Conservation (phyloP, 2,797 vertebrate genomes). For the Chromobotia macracanthus region DNA sequence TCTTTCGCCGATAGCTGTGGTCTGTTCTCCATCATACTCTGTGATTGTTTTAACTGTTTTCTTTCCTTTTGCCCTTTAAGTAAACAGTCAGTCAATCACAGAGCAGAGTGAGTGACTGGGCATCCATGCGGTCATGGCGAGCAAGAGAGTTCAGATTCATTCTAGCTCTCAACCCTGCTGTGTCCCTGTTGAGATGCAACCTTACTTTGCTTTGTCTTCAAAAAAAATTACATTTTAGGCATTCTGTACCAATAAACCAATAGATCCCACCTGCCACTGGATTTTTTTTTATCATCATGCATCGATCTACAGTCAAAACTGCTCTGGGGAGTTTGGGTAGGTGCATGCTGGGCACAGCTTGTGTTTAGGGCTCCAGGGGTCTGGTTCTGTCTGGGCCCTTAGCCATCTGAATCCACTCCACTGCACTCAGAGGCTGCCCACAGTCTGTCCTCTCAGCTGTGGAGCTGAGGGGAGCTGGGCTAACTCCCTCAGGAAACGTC, state of each 20-base stretch:
- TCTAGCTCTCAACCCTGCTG: conserved; percentile 22
- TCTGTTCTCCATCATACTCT: conserved; percentile 61
- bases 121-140: conserved; percentile 2
- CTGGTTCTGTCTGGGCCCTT: conserved; percentile 49
- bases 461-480: conserved; percentile 70
- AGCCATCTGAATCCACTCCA: conserved; percentile 57
- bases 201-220: not conserved
- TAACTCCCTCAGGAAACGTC: conserved; percentile 76
- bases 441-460: conserved; percentile 82
- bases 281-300: conserved; percentile 31
- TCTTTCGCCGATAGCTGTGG: conserved; percentile 50
- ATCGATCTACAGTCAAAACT: conserved; percentile 37
- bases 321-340: conserved; percentile 62
- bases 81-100: conserved; percentile 53
- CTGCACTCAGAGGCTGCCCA: conserved; percentile 63
- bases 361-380: conserved; percentile 76
- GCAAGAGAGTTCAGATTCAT: conserved; percentile 35
- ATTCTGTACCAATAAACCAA: conserved; percentile 20
- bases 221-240: not conserved
- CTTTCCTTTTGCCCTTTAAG: conserved; percentile 47
- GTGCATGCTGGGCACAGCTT: conserved; percentile 77
- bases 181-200: not conserved
- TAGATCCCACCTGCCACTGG: conserved; percentile 31
- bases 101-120: conserved; percentile 6
- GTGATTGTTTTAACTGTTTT: conserved; percentile 57